Percentiles rank a stretch among this genome's conserved stretches.
Evolutionary conservation across 2,888 invertebrate genomes (phyloP).

Genomic region (Gastracanthus pulcherrimus): DNA sequence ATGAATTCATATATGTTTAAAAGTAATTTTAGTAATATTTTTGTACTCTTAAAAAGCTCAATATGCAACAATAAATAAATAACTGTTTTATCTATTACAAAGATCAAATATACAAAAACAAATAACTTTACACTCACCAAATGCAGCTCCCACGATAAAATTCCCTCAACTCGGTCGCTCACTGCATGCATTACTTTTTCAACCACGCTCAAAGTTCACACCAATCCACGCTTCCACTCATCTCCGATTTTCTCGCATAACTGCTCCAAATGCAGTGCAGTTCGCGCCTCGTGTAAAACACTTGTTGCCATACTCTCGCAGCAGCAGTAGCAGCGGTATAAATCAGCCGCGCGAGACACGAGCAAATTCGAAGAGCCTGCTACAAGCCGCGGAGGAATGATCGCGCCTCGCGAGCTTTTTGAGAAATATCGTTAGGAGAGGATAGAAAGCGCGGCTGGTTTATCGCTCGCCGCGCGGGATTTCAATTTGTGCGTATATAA

Average conservation of each 20-base stretch:
- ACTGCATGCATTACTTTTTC: too few relatives aligned
- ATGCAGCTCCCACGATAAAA: too few relatives aligned
- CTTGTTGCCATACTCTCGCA: slow-evolving; percentile 4
- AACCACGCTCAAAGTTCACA: not conserved
- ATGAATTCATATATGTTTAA: not conserved
- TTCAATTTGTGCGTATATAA: slow-evolving; percentile 36
- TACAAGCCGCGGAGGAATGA: not conserved
- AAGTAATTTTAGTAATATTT: not conserved
- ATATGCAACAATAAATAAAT: too few relatives aligned
- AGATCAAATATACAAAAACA: too few relatives aligned
- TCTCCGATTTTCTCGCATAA: not conserved
- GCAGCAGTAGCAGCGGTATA: not conserved
- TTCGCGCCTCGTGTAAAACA: slow-evolving; percentile 7
- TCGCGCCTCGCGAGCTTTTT: not conserved
- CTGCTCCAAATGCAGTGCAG: too few relatives aligned
- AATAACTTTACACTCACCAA: too few relatives aligned
- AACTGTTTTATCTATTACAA: too few relatives aligned
- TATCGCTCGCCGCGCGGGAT: slow-evolving; percentile 27
- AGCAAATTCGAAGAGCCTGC: slow-evolving; percentile 5
- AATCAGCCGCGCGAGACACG: slow-evolving; percentile 19
- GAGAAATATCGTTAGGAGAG: slow-evolving; percentile 16
- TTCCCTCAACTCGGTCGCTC: too few relatives aligned
- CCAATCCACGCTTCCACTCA: not conserved
- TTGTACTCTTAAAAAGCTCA: too few relatives aligned
- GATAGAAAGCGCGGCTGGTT: not conserved